Evolutionary conservation across 2,113 vertebrate genomes (phyloP).

Genomic region (Spea multiplicata): DNA sequence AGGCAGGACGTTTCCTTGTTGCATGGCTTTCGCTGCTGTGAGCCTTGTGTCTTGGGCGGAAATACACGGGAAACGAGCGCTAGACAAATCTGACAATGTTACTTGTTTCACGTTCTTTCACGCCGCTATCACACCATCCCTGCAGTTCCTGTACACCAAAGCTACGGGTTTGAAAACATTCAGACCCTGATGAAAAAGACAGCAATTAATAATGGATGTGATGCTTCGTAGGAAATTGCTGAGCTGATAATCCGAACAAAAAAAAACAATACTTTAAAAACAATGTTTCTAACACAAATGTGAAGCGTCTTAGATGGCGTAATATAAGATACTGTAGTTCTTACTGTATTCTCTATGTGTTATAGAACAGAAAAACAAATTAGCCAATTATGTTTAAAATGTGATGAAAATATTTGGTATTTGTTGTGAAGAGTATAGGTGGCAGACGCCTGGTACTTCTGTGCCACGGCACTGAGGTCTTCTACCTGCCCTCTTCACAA

Average conservation of each 20-base stretch:
- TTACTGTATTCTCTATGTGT: background rate
- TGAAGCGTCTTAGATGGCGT: background rate
- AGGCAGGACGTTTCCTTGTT: slow-evolving; percentile 5
- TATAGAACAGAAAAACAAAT: no score
- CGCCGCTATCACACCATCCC: background rate
- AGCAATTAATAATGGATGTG: slow-evolving; percentile 28
- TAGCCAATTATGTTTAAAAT: no score
- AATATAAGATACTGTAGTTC: background rate
- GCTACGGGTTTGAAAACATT: background rate
- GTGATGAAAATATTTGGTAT: background rate
- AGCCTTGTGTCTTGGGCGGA: no score
- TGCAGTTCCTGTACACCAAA: background rate
- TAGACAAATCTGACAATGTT: background rate
- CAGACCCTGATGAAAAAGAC: background rate
- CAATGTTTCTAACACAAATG: background rate
- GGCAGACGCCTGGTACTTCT: no score
- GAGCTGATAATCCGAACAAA: background rate
- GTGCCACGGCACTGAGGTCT: no score
- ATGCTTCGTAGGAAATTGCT: slow-evolving; percentile 4
- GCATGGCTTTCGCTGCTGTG: background rate
- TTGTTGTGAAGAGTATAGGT: background rate
- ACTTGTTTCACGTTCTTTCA: background rate
- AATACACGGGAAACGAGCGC: background rate
- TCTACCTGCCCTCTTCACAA: no score
- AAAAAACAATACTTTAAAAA: background rate